These are phyloP conservation scores for Serranus cabrilla DNA, from an alignment of 2,797 vertebrate genomes.

Conservation along the genomic window DNA sequence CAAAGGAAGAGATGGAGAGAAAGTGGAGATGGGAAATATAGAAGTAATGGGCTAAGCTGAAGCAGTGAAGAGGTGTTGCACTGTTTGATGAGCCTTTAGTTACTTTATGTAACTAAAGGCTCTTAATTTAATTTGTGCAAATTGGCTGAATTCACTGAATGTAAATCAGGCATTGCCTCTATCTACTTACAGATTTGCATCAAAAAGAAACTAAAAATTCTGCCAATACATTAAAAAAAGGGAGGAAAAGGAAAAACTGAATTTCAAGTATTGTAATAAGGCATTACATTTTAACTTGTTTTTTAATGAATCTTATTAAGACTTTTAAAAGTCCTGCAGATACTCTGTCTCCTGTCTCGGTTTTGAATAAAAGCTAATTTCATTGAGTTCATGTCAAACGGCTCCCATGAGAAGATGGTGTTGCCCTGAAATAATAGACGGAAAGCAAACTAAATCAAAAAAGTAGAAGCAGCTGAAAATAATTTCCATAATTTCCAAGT, in stretches of 20 bases:
- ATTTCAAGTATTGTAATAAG: neutral
- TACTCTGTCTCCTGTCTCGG: neutral
- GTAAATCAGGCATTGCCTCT: conserved; percentile 1
- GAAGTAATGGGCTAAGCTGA: neutral
- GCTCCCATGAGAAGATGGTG: conserved; percentile 4
- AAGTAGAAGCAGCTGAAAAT: conserved; percentile 37
- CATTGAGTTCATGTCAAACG: conserved; percentile 5
- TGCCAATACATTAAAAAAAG: neutral
- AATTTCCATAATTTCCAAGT: conserved; percentile 48
- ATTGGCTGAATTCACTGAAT: neutral
- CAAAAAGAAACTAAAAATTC: conserved; percentile 21
- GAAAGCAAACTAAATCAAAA: conserved; percentile 33
- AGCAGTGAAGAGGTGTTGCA: too few relatives aligned
- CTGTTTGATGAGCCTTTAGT: neutral
- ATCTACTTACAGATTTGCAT: conserved; percentile 5
- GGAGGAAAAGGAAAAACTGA: neutral
- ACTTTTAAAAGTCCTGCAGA: conserved; percentile 9
- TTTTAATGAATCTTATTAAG: neutral
- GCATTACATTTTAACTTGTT: conserved; percentile 11
- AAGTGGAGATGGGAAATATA: neutral
- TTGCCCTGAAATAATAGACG: conserved; percentile 38
- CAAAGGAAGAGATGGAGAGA: conserved; percentile 2
- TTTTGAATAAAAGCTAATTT: conserved; percentile 35
- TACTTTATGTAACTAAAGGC: neutral
- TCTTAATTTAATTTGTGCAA: neutral